phyloP scores from a whole-genome alignment of 2,113 vertebrate species.

The Lipotes vexillifer region DNA sequence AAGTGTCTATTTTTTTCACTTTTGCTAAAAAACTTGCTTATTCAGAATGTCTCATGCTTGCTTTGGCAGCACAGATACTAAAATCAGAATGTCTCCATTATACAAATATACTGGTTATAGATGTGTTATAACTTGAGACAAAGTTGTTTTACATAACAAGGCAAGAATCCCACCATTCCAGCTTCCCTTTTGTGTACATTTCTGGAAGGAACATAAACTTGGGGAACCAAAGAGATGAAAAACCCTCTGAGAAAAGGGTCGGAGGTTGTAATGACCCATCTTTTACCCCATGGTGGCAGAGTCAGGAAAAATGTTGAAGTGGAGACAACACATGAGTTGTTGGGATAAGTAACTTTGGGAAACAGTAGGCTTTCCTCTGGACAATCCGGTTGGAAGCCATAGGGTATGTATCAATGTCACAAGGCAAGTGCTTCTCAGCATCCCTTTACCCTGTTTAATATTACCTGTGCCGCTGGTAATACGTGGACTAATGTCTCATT shows the following conservation, averaged over 20 bases:
- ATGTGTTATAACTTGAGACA: not conserved
- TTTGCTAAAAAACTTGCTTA: not conserved
- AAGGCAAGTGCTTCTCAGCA: not conserved
- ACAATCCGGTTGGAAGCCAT: not conserved
- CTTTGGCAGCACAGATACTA: not conserved
- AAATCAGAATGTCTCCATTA: not conserved
- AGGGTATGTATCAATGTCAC: not conserved
- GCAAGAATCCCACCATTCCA: not conserved
- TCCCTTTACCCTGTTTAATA: not conserved
- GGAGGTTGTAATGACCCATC: not conserved
- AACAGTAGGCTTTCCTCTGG: not conserved
- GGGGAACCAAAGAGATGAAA: not conserved
- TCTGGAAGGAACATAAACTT: not conserved
- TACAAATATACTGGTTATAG: not conserved
- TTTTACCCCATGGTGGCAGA: not conserved
- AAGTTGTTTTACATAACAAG: not conserved
- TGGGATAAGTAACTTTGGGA: not conserved
- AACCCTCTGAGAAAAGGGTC: not conserved
- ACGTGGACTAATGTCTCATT: slow-evolving; percentile 62
- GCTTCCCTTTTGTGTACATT: not conserved
- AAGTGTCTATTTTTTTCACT: not conserved
- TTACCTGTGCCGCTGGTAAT: not conserved
- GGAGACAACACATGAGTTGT: not conserved
- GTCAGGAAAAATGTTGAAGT: not conserved
- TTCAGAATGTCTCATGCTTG: not conserved